Evolutionary conservation across 1,140 invertebrate genomes (phyloP), one percentile per base, ranked within the genome.

Genomic region (Probaryconus sp.): DNA sequence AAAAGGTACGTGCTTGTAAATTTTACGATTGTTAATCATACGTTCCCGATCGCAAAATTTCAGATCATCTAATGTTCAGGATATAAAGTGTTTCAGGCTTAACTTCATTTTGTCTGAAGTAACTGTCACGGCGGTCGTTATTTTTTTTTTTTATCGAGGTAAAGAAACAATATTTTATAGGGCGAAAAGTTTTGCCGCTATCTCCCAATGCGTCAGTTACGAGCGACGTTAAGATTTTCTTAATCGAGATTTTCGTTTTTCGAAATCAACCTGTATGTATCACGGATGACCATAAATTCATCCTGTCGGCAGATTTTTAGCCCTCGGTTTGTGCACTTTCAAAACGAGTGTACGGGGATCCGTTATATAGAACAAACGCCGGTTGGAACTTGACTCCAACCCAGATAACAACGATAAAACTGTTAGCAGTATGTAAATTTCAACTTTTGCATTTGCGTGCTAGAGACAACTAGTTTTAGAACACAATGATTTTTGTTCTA

Each of bases 371-470:
- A n/a, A n/a, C n/a, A n/a, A n/a, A 55, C 40, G 55, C 48, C 30
- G 53, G 55, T 40, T 61, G 35, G 10, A 69, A 48, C 55, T 63
- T 53, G 40, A 63, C 58, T 61, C 37, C 28, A 74, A 61, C 63
- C 63, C 55, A 63, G 71, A 68, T 63, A 42, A 55, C 51, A 45
- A 68, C 56, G 71, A 74, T 68, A 68, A 74, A 74, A 68, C 64
- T 68, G 55, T 73, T 73, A 58, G 42, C 70, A 13, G 70, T 68
- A 74, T 68, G 71, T 74, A 74, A 68, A 74, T 74, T 74, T 51
- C 45, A 58, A 68, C 56, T 74, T 61, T 74, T 70, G 50, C 67
- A 70, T 70, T 60, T 38, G 47, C 67, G 55, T 70, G 67, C 10
- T 47, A 42, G 40, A 13, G 48, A 56, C 56, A 56, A 61, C 42